Percentiles rank a stretch among this genome's conserved stretches.
Conservation (phyloP, 2,888 invertebrate genomes). For the Eristalis arbustorum region DNA sequence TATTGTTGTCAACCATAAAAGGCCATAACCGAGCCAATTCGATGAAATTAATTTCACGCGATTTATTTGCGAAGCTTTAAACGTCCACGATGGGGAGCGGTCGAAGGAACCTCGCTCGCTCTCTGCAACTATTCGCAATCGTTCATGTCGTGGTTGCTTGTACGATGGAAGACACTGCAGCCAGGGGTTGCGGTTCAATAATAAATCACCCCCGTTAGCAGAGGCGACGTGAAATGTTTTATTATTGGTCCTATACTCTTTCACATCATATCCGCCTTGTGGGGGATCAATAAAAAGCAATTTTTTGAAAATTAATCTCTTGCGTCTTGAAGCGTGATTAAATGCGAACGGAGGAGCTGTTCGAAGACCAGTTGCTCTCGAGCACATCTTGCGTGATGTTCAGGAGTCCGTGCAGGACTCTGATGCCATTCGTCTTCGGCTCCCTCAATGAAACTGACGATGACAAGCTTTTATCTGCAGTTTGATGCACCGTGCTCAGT, state of each 20-base stretch:
- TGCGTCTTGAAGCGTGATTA: not conserved
- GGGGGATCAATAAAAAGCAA: slow-evolving; percentile 62
- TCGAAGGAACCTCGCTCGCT: not conserved
- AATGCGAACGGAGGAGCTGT: not conserved
- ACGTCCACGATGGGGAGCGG: not conserved
- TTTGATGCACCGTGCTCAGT: not conserved
- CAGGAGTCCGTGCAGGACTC: not conserved
- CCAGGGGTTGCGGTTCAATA: slow-evolving; percentile 30
- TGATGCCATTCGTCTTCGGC: not conserved
- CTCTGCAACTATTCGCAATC: not conserved
- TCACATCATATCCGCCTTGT: not conserved
- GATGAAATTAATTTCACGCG: slow-evolving; percentile 65
- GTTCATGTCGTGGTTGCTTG: slow-evolving; percentile 21
- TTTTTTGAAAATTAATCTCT: slow-evolving; percentile 67
- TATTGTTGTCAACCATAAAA: slow-evolving; percentile 64
- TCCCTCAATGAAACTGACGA: not conserved
- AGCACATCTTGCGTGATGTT: too few species aligned
- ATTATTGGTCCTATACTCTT: not conserved
- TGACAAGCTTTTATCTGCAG: not conserved
- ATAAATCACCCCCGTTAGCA: slow-evolving; percentile 63
- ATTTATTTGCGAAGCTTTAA: slow-evolving; percentile 59
- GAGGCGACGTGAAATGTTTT: slow-evolving; percentile 19
- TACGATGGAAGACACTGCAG: slow-evolving; percentile 6
- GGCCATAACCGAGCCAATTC: slow-evolving; percentile 59
- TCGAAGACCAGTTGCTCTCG: not conserved